Evolutionary conservation across 2,888 invertebrate genomes (phyloP).

Genomic region (Cetonia aurata): DNA sequence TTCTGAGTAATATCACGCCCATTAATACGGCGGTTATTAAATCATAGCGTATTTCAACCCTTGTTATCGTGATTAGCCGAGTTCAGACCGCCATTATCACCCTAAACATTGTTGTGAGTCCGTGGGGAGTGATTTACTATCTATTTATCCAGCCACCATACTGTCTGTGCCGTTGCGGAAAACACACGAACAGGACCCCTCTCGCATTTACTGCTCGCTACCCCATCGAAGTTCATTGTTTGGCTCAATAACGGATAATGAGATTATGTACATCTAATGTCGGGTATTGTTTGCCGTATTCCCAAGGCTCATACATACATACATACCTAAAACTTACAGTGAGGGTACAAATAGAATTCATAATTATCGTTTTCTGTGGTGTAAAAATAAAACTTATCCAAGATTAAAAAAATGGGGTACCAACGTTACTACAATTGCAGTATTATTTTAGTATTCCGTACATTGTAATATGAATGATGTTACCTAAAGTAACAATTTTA

Average conservation of each 20-base stretch:
- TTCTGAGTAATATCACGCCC: constrained; percentile 45
- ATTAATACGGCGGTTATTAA: constrained; percentile 50
- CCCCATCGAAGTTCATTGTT: constrained; percentile 36
- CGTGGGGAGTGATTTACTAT: constrained; percentile 48
- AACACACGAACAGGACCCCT: constrained; percentile 17
- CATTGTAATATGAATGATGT: too few species aligned
- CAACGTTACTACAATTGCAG: too few species aligned
- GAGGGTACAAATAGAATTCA: too few species aligned
- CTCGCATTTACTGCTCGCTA: constrained; percentile 13
- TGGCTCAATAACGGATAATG: constrained; percentile 42
- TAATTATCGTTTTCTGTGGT: too few species aligned
- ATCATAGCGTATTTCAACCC: constrained; percentile 50
- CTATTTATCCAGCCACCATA: constrained; percentile 45
- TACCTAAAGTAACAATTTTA: too few species aligned
- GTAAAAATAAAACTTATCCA: too few species aligned
- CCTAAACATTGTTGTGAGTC: constrained; percentile 47
- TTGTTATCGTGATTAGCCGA: constrained; percentile 51
- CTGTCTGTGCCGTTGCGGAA: constrained; percentile 30
- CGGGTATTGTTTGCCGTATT: constrained; percentile 23
- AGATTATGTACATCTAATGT: constrained; percentile 36
- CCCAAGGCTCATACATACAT: background rate
- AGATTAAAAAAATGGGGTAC: too few species aligned
- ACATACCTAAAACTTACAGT: too few species aligned
- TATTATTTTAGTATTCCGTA: too few species aligned
- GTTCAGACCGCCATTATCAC: constrained; percentile 51